Evolutionary conservation across 2,797 vertebrate genomes (phyloP).

Genomic region (Catamblyrhynchus diadema): DNA sequence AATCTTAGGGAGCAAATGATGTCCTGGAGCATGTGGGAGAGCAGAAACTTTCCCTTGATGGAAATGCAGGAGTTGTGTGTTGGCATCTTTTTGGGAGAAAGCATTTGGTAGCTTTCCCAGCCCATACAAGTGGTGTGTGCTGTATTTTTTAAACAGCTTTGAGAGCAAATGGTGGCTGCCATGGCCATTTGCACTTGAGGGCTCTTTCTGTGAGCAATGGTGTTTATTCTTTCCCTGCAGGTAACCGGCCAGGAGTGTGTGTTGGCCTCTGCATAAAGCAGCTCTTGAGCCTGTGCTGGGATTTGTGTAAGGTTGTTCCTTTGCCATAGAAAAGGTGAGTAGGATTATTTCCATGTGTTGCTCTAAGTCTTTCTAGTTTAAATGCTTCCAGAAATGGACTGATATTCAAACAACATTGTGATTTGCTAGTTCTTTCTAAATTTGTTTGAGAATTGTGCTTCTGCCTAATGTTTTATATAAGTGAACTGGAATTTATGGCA

Average conservation of each 20-base stretch:
- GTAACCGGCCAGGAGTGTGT: background rate
- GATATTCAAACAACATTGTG: background rate
- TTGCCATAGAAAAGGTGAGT: slow-evolving; percentile 28
- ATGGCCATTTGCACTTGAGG: background rate
- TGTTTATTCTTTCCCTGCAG: slow-evolving; percentile 3
- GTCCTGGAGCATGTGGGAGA: background rate
- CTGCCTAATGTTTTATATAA: background rate
- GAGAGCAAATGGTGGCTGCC: background rate
- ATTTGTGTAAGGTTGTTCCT: background rate
- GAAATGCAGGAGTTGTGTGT: background rate
- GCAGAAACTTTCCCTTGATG: background rate
- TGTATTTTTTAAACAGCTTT: background rate
- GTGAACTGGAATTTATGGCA: background rate
- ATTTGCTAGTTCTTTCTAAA: background rate
- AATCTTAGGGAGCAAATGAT: background rate
- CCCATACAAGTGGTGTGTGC: rapidly evolving
- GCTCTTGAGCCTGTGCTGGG: background rate
- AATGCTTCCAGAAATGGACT: background rate
- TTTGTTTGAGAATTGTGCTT: background rate
- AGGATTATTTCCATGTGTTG: slow-evolving; percentile 15
- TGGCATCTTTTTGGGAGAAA: background rate
- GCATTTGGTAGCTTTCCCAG: background rate
- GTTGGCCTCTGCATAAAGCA: background rate
- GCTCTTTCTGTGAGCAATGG: background rate
- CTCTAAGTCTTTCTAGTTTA: background rate